These are phyloP conservation scores for Andrena cerasifolii DNA, from an alignment of 1,140 invertebrate species.

Conservation along the genomic window DNA sequence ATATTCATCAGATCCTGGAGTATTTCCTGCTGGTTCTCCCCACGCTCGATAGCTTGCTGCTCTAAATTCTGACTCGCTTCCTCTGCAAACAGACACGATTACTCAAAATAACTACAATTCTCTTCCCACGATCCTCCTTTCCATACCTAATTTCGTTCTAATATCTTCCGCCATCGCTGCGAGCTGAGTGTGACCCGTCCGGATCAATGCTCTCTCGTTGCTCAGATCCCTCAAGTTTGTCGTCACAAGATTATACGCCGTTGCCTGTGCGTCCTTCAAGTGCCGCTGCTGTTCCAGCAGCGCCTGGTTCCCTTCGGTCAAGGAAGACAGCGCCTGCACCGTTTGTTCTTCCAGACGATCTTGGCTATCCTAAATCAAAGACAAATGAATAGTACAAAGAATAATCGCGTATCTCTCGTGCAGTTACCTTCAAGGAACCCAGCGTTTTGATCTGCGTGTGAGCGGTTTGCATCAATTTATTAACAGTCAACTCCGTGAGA, in stretches of 20 bases:
- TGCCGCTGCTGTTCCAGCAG: slow-evolving; percentile 83
- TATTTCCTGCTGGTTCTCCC: slow-evolving; percentile 83
- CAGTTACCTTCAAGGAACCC: slow-evolving; percentile 77
- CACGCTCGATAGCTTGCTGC: slow-evolving; percentile 79
- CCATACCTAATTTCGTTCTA: slow-evolving; percentile 83
- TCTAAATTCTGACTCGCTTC: slow-evolving; percentile 81
- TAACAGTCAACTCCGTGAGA: slow-evolving; percentile 87
- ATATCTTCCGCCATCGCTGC: slow-evolving; percentile 83
- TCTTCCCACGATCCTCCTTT: neutral
- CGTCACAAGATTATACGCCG: slow-evolving; percentile 82
- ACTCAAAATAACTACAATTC: neutral
- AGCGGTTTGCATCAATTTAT: slow-evolving; percentile 85
- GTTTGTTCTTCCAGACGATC: slow-evolving; percentile 82
- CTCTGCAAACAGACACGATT: slow-evolving; percentile 69
- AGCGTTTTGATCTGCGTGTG: slow-evolving; percentile 78
- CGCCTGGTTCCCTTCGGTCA: slow-evolving; percentile 82
- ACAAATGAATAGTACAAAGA: neutral
- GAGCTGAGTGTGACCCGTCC: slow-evolving; percentile 84
- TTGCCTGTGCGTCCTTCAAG: slow-evolving; percentile 82
- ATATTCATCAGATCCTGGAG: slow-evolving; percentile 84
- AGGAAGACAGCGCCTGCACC: slow-evolving; percentile 80
- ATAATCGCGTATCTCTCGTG: slow-evolving; percentile 4
- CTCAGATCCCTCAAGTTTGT: slow-evolving; percentile 84
- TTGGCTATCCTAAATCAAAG: slow-evolving; percentile 81
- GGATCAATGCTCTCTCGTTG: slow-evolving; percentile 85